These are phyloP conservation scores for Oeneis ivallda DNA, from an alignment of 2,888 invertebrate genomes.

Conservation along the genomic window DNA sequence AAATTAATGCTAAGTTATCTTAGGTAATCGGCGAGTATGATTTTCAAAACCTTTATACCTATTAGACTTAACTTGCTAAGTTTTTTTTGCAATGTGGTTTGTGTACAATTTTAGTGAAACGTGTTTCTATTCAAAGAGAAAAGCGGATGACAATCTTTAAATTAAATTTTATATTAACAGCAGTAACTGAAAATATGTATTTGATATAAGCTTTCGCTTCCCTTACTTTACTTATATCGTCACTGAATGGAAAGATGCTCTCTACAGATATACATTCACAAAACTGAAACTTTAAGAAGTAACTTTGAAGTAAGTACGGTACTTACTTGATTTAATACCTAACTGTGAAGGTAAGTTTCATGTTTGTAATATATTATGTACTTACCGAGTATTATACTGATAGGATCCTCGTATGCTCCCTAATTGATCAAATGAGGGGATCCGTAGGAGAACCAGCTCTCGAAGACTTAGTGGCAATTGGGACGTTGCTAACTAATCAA, in stretches of 20 bases:
- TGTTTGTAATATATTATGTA: too few species aligned
- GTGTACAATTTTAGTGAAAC: not conserved
- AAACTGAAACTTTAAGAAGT: too few species aligned
- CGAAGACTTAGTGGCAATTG: too few species aligned
- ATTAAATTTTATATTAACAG: not conserved
- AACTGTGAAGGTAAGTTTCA: too few species aligned
- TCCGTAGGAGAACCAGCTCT: too few species aligned
- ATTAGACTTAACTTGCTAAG: not conserved
- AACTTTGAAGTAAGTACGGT: too few species aligned
- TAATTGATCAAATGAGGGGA: too few species aligned
- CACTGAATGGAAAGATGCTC: not conserved
- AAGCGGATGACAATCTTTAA: not conserved
- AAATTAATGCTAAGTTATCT: not conserved
- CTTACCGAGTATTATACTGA: too few species aligned
- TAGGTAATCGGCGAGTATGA: not conserved
- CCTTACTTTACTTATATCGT: not conserved
- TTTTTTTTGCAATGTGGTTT: not conserved
- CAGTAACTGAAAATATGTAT: not conserved
- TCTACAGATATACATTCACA: too few species aligned
- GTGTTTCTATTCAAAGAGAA: not conserved
- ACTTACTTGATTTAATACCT: too few species aligned
- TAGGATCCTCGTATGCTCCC: too few species aligned
- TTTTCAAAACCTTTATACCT: not conserved
- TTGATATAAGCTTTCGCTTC: conserved; percentile 13
- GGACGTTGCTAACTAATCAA: too few species aligned